Evolutionary conservation across 2,888 invertebrate genomes (phyloP), one percentile per base, ranked within the genome.

Genomic region (Physocephala rufipes): DNA sequence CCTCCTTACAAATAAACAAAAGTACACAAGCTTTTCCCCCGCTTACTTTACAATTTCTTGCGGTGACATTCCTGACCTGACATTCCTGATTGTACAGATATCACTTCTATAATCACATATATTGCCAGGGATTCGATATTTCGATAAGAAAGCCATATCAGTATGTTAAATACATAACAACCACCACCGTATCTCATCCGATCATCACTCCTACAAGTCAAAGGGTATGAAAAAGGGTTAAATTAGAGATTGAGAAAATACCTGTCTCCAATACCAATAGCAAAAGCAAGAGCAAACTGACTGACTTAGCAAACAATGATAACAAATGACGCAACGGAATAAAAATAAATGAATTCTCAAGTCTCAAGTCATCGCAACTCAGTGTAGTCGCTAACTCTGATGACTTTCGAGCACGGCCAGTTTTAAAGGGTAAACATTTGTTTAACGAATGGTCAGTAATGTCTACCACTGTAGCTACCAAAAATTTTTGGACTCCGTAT

Each of bases 391-490:
- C 47, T 26, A 26, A n/a, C n/a, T 2, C 9, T 26, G 45, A 45
- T 26, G 47, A 43, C 63, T 47, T 47, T 45, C 63, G 26, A 63
- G 47, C 47, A 64, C 51, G 69, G 70, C 47, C 61, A 51, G 61
- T 45, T 71, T 72, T 55, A 73, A 70, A 75, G 77, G 71, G 65
- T 75, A 76, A 82, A 83, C 83, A 83, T 83, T 83, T 83, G 83
- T n/a, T n/a, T 82, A 83, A 82, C 78, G 78, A 82, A 81, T 79
- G 83, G 83, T 83, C 80, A 76, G 75, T 78, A n/a, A n/a, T n/a
- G n/a, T n/a, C n/a, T n/a, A n/a, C n/a, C n/a, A n/a, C n/a, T n/a
- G n/a, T n/a, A n/a, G n/a, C n/a, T n/a, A n/a, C n/a, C n/a, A n/a
- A n/a, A n/a, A n/a, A n/a, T n/a, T n/a, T n/a, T n/a, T n/a, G n/a